Base-by-base conservation (phyloP, 2,797 vertebrate species). In the Siniperca scherzeri region DNA sequence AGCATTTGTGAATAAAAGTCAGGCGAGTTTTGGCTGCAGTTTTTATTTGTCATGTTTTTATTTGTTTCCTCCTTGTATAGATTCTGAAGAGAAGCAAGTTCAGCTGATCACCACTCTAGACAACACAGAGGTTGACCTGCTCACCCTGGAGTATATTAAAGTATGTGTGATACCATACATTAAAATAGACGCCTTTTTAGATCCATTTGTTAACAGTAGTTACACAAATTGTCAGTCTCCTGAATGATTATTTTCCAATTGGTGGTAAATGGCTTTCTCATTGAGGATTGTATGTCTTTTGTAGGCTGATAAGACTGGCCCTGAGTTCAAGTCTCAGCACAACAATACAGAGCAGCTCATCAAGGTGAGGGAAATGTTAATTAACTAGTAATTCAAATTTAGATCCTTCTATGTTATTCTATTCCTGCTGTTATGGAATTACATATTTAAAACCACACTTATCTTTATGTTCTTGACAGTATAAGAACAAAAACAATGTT, bases 51-150 rank as follows among this genome's bases (percentile, higher is more conserved):
- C 14, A 30, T 46, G 11, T 48, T 66, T 36, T 60, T 17, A 12
- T 71, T 38, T 84, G 9, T 84, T 64, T 85, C 10, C 22, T 82
- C 2, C 22, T 70, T 82, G 73, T 93, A 65, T 91, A 99, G 98
- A 99, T 95, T 96, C 95, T 89, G 96, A 99, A 86, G 92, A 95
- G 38, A 97, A 96, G 66, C 96, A 97, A 77, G 95, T 99, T 94
- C 96, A 98, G 84, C 94, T 99, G 81, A 91, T 99, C 92, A 99
- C 98, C 80, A 99, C 98, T 44, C 33, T 98, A 81, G 98, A 99
- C 95, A 99, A 99, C 90, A 94, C 92, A 14, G 96, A 97, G 90
- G 96, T 97, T 52, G 98, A 99, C 91, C 95, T 99, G 60, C 96
- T 99, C 56, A 97, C 94, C 5, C 74, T 99, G 87, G 98, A 99